A percentile compares a stretch with the other conserved stretches of the same genome.
phyloP scores from a whole-genome alignment of 1,140 invertebrate species.

The Tetramorium simillimum region DNA sequence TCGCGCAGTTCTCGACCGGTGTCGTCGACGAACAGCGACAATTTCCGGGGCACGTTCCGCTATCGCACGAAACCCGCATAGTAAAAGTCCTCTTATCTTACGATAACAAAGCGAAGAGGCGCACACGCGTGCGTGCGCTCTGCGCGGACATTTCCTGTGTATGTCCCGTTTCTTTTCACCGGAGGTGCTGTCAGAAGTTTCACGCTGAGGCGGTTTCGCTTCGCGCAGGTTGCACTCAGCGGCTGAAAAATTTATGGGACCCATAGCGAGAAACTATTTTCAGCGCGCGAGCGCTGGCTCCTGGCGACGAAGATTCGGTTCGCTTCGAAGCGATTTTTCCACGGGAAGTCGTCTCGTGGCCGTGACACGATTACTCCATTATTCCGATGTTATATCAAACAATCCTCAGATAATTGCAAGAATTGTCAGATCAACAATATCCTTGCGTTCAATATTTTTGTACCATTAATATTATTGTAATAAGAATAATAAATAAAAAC shows the following conservation, averaged over 20 bases:
- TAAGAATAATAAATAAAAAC: neutral
- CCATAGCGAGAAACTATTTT: constrained; percentile 24
- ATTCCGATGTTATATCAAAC: neutral
- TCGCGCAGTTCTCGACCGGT: constrained; percentile 23
- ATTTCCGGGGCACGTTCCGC: constrained; percentile 61
- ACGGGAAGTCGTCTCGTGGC: neutral
- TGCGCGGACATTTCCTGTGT: constrained; percentile 70
- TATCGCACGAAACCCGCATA: constrained; percentile 51
- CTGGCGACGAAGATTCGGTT: neutral
- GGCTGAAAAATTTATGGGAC: constrained; percentile 25
- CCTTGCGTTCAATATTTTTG: neutral
- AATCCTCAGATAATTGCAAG: neutral
- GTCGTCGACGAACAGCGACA: neutral
- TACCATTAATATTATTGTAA: neutral
- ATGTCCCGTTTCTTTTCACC: constrained; percentile 20
- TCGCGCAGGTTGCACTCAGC: constrained; percentile 10
- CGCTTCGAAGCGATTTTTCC: neutral
- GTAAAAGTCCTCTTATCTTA: constrained; percentile 67
- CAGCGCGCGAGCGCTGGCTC: neutral
- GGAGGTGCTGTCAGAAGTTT: constrained; percentile 51
- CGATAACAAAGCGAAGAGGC: constrained; percentile 70
- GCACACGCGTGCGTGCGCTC: constrained; percentile 44
- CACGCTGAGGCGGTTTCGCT: neutral
- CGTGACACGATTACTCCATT: neutral
- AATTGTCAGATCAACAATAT: neutral